phyloP scores from a whole-genome alignment of 2,797 vertebrate genomes.

The Sebastes matsubarae region DNA sequence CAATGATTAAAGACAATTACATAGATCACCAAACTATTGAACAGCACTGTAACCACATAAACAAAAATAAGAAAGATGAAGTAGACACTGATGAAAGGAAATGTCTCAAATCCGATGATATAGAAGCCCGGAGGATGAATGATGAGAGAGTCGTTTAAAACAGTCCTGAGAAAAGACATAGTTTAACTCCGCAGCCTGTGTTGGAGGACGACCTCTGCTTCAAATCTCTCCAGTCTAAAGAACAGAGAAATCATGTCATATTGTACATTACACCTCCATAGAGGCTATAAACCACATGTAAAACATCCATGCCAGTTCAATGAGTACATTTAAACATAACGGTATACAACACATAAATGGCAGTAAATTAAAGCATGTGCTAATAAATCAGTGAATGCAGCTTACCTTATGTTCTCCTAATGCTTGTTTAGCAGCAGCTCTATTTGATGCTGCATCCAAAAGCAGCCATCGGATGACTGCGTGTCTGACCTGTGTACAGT shows the following conservation, averaged over 20 bases:
- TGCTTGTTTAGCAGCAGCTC: background rate
- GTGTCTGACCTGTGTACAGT: background rate
- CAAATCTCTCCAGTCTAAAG: background rate
- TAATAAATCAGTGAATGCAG: background rate
- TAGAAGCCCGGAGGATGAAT: conserved; percentile 70
- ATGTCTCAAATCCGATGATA: conserved; percentile 51
- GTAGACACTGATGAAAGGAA: conserved; percentile 47
- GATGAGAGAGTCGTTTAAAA: conserved; percentile 43
- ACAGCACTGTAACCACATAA: conserved; percentile 64
- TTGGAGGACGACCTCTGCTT: background rate
- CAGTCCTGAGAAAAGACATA: conserved; percentile 33
- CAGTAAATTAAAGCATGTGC: background rate
- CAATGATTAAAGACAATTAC: conserved; percentile 53
- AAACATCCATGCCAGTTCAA: background rate
- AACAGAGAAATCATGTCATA: background rate
- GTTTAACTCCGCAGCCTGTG: background rate
- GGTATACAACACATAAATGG: background rate
- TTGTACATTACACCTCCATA: background rate
- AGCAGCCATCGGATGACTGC: background rate
- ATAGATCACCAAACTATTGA: conserved; percentile 68
- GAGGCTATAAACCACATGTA: background rate
- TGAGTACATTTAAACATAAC: background rate
- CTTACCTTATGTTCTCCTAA: background rate
- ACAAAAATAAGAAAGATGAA: conserved; percentile 69
- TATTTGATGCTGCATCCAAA: background rate